A percentile compares a stretch with the other conserved stretches of the same genome.
phyloP scores from a whole-genome alignment of 1,140 invertebrate species.

The Trichonephila clavipes region DNA sequence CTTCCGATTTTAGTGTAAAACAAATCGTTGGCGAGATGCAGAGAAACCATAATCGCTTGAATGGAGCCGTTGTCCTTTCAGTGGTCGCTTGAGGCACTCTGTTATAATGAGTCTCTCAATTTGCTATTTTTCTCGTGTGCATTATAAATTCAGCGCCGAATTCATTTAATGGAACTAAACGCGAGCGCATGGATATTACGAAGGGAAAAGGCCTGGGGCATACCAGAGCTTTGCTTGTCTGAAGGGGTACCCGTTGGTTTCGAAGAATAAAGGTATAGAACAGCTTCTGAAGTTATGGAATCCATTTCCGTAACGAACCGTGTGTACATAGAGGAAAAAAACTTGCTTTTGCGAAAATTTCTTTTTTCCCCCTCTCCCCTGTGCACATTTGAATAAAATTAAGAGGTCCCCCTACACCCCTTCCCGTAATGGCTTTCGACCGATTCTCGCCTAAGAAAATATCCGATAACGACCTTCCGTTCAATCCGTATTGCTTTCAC shows the following conservation, averaged over 20 bases:
- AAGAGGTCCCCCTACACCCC: not conserved
- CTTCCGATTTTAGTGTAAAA: not conserved
- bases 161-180: constrained; percentile 46
- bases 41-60: not conserved
- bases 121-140: constrained; percentile 35
- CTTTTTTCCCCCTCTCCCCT: not conserved
- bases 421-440: not conserved
- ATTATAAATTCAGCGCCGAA: constrained; percentile 47
- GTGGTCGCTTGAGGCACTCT: not conserved
- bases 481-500: constrained; percentile 13
- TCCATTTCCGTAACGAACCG: not conserved
- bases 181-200: not conserved
- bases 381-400: constrained; percentile 19
- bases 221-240: not conserved
- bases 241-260: not conserved
- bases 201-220: not conserved
- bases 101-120: constrained; percentile 34
- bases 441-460: not conserved
- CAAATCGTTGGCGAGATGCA: not conserved
- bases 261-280: constrained; percentile 4
- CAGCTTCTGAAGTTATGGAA: not conserved
- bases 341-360: not conserved
- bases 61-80: constrained; percentile 40
- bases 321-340: not conserved
- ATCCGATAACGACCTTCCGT: constrained; percentile 1